These are phyloP conservation scores for Platichthys flesus DNA, from an alignment of 2,113 vertebrate genomes.

Conservation along the genomic window DNA sequence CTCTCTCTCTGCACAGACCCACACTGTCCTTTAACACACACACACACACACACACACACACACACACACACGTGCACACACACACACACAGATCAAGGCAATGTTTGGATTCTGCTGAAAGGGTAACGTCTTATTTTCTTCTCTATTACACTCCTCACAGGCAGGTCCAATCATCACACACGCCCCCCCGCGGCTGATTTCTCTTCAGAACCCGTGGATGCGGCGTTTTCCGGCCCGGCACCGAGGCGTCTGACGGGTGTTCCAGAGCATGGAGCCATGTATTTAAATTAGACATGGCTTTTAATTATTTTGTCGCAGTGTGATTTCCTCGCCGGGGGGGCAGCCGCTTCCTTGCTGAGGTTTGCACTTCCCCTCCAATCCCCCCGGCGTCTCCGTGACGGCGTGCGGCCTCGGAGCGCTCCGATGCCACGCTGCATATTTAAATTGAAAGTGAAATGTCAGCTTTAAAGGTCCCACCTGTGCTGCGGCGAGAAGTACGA, in stretches of 20 bases:
- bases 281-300: slow-evolving; percentile 80
- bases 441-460: slow-evolving; percentile 73
- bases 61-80: neutral
- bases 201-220: slow-evolving; percentile 67
- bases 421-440: slow-evolving; percentile 30
- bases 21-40: slow-evolving; percentile 1
- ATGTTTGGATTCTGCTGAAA: slow-evolving; percentile 13
- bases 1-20: neutral
- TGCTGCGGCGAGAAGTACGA: slow-evolving; percentile 15
- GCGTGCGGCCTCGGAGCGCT: slow-evolving; percentile 10
- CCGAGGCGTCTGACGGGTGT: slow-evolving; percentile 53
- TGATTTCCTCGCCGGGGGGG: slow-evolving; percentile 75
- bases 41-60: neutral
- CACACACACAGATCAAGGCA: neutral
- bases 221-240: slow-evolving; percentile 63
- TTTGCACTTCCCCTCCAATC: slow-evolving; percentile 70
- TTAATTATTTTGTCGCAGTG: slow-evolving; percentile 81
- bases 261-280: slow-evolving; percentile 58
- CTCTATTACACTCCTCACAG: slow-evolving; percentile 35
- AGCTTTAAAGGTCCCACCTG: slow-evolving; percentile 57
- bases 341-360: slow-evolving; percentile 66
- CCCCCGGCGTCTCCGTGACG: slow-evolving; percentile 42
- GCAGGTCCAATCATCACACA: slow-evolving; percentile 42
- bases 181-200: slow-evolving; percentile 38
- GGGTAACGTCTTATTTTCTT: slow-evolving; percentile 52